Conservation (phyloP, 2,113 vertebrate genomes). For the Lepus americanus region DNA sequence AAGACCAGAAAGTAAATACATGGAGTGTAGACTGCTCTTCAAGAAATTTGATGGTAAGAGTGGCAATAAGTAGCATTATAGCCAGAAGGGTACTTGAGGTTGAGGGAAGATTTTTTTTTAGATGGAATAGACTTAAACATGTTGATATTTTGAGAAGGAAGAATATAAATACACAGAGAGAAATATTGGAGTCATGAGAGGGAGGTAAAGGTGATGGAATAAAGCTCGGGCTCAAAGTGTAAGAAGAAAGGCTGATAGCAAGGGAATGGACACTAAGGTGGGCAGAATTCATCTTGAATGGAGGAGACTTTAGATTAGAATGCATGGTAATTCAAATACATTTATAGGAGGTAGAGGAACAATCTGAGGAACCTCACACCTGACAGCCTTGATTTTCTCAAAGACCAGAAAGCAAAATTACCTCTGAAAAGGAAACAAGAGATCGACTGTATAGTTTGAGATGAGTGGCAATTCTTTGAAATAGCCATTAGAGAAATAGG, state of each 20-base stretch:
- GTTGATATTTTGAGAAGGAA: constrained; percentile 39
- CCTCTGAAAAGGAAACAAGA: constrained; percentile 21
- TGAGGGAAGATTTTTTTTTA: constrained; percentile 39
- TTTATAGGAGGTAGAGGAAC: not conserved
- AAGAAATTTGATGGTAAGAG: constrained; percentile 2
- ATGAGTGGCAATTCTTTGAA: not conserved
- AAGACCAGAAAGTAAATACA: not conserved
- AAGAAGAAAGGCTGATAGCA: not conserved
- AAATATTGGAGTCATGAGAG: not conserved
- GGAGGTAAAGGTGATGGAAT: not conserved
- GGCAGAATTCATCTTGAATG: not conserved
- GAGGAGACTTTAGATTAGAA: constrained; percentile 17
- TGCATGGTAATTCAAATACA: not conserved
- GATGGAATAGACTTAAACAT: not conserved
- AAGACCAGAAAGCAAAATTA: not conserved
- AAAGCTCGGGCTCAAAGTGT: not conserved
- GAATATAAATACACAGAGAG: not conserved
- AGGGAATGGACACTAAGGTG: not conserved
- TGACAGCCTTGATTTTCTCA: constrained; percentile 41
- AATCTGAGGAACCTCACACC: not conserved
- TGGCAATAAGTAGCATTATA: constrained; percentile 8
- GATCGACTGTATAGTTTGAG: constrained; percentile 10
- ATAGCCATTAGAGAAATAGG: not conserved
- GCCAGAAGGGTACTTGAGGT: not conserved
- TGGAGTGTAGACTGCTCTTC: not conserved